Base-by-base conservation (phyloP, 2,888 invertebrate genomes). In the Oxytorus armatus region DNA sequence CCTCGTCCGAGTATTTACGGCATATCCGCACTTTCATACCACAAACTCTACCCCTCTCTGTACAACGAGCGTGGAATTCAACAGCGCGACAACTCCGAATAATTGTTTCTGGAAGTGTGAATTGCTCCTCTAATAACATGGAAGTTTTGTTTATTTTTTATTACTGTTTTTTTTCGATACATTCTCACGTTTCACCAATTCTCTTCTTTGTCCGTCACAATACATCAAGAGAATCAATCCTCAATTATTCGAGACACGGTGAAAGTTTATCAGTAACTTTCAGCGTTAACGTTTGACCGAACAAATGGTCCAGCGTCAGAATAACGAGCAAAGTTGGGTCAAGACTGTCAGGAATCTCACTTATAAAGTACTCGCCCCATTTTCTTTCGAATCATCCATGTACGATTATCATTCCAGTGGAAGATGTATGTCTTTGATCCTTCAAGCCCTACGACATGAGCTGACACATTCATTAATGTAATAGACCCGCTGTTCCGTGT, bases 1-100 rank as follows among this genome's bases (percentile, higher is more conserved):
- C 88, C 83, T 87, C 86, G 87, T 84, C 77, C 86, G 88, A 89
- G 90, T 92, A 92, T 92, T 92, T 92, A 92, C 90, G 92, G 92
- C 89, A 87, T 90, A 90, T 91, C 88, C 89, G 89, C 88, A 88
- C 90, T 86, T 86, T 63, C 68, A 53, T 39, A 39, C 51, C 42
- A 55, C 44, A n/a, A 68, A 21, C 85, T 86, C 85, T 86, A 21
- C 23, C 81, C 63, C 23, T 33, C 29, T 59, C 47, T 68, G 18
- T 55, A 29, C 85, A 77, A 78, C 83, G 81, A 82, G 82, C 78
- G 81, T 81, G 88, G 89, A 87, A 89, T 89, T 88, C 86, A 85
- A 82, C 84, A 81, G 83, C 85, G 83, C 81, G 80, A 83, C 88
- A 84, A 85, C 86, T 85, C 86, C 88, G 85, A 90, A 91, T 92